Percentiles rank a stretch among this genome's conserved stretches.
These are phyloP conservation scores for Microchirus variegatus DNA, from an alignment of 2,797 vertebrate genomes.

Conservation along the genomic window DNA sequence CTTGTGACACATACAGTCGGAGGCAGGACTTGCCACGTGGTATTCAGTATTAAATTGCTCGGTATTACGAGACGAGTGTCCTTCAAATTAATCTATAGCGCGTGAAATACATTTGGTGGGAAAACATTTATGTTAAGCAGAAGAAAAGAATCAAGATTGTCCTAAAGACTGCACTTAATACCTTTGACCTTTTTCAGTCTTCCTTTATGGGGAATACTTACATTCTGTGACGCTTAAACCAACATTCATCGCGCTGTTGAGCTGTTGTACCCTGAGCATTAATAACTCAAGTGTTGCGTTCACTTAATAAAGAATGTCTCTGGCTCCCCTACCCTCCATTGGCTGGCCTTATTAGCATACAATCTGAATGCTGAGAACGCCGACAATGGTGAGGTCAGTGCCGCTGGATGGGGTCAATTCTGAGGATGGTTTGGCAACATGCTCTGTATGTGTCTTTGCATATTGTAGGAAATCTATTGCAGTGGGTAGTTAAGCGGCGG, in stretches of 20 bases:
- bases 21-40: not conserved
- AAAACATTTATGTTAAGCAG: not conserved
- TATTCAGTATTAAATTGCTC: not conserved
- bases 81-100: slow-evolving; percentile 16
- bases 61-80: slow-evolving; percentile 3
- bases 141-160: slow-evolving; percentile 13
- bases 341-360: slow-evolving; percentile 80
- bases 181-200: slow-evolving; percentile 20
- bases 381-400: slow-evolving; percentile 80
- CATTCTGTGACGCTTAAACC: slow-evolving; percentile 20
- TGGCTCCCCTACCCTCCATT: slow-evolving; percentile 52
- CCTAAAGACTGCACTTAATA: slow-evolving; percentile 27
- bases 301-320: slow-evolving; percentile 69
- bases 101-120: slow-evolving; percentile 14
- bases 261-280: slow-evolving; percentile 61
- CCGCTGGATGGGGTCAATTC: slow-evolving; percentile 75
- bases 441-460: slow-evolving; percentile 77
- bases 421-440: slow-evolving; percentile 70
- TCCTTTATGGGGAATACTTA: slow-evolving; percentile 38
- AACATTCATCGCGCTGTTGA: slow-evolving; percentile 44
- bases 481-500: slow-evolving; percentile 71
- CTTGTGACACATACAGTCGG: not conserved
- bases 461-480: slow-evolving; percentile 77
- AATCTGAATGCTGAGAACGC: slow-evolving; percentile 82
- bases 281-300: slow-evolving; percentile 72